Conservation (phyloP, 2,888 invertebrate species). For the Pheosia gnoma region DNA sequence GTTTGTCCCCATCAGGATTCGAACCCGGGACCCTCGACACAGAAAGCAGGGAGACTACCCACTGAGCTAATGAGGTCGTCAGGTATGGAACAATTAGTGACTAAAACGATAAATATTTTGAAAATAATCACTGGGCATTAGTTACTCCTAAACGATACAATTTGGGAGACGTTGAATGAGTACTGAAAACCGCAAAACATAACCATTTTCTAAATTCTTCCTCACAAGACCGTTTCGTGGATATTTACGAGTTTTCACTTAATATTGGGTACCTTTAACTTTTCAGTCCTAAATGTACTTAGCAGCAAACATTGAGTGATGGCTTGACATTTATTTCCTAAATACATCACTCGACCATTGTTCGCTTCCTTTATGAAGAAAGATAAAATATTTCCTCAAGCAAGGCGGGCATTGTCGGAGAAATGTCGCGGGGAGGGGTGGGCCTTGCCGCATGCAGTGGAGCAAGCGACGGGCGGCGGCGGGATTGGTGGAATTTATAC, state of each 20-base stretch:
- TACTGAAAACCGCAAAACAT: neutral
- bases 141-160: too few species aligned
- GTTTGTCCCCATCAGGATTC: too few species aligned
- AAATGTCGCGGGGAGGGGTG: constrained; percentile 64
- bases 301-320: constrained; percentile 66
- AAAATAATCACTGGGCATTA: too few species aligned
- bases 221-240: neutral
- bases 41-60: too few species aligned
- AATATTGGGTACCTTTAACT: constrained; percentile 38
- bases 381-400: constrained; percentile 79
- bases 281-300: constrained; percentile 48
- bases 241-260: constrained; percentile 33
- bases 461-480: constrained; percentile 17
- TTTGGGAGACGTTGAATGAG: neutral
- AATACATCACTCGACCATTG: constrained; percentile 76
- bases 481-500: neutral
- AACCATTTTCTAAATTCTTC: neutral
- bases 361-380: constrained; percentile 78
- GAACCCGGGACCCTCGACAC: too few species aligned
- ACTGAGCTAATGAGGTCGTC: too few species aligned
- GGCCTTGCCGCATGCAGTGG: constrained; percentile 34
- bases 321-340: constrained; percentile 79
- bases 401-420: constrained; percentile 67
- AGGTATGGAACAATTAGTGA: too few species aligned
- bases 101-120: too few species aligned